These are phyloP conservation scores for Fregetta grallaria DNA, from an alignment of 2,113 vertebrate genomes.

Conservation along the genomic window DNA sequence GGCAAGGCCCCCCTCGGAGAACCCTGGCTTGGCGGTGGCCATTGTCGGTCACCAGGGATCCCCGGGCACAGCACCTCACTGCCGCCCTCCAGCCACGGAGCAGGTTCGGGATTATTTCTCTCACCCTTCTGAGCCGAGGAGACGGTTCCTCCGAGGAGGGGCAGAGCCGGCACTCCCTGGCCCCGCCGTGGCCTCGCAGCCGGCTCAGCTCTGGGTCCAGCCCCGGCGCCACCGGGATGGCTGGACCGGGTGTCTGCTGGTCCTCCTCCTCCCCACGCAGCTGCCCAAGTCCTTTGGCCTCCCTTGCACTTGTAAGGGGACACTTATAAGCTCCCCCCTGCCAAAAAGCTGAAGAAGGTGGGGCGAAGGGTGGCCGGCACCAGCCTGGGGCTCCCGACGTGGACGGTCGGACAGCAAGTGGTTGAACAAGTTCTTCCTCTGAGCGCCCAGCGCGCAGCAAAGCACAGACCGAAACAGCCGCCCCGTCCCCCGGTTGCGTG, in stretches of 20 bases:
- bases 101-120: neutral
- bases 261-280: neutral
- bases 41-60: accelerated
- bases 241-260: neutral
- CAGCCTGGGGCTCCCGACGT: neutral
- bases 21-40: neutral
- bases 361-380: neutral
- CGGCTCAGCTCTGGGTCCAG: neutral
- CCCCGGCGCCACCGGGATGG: accelerated
- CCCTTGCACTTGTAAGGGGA: neutral
- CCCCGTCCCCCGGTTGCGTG: neutral
- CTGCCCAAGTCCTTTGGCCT: neutral
- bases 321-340: neutral
- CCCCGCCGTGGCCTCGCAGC: neutral
- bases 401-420: neutral
- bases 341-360: neutral
- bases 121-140: neutral
- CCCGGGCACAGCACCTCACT: neutral
- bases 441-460: neutral
- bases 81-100: accelerated
- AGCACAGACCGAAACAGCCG: neutral
- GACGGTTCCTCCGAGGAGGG: neutral
- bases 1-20: neutral
- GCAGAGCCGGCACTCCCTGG: neutral
- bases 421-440: slow-evolving; percentile 58